Base-by-base conservation (phyloP, 2,113 vertebrate species). In the Psophia crepitans region DNA sequence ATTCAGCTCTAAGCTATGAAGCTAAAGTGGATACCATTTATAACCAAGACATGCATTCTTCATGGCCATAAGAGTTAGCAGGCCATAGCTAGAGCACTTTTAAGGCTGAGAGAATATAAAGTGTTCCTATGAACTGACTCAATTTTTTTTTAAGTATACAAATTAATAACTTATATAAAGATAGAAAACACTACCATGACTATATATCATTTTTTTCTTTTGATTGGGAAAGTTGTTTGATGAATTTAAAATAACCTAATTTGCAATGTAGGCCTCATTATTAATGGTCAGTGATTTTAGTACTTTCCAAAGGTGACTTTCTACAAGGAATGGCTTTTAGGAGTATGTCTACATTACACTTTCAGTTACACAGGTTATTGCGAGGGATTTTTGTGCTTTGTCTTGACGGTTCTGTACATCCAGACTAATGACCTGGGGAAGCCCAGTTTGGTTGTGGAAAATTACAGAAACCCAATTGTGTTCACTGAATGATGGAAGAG, bases 21-120 rank as follows among this genome's bases (percentile, higher is more conserved):
- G 92, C 89, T 95, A 96, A 97, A 97, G 96, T 96, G 90, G 95
- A 95, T 97, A 97, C 96, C 96, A 97, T 97, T 97, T 97, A 97
- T 97, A 97, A 97, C 89, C 66, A 96, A 95, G 96, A 93, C 92
- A 90, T 96, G 94, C 85, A 96, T 97, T 97, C 96, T 96, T 97
- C 96, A 96, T 97, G 94, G 94, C 95, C 96, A 96, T 96, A 96
- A 97, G 90, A 97, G 95, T 97, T 87, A 97, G 93, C 93, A 96
- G 80, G 95, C 97, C 96, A 96, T 96, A 93, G 93, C 93, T 96
- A 85, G 69, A 96, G 80, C 86, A 83, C 87, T 96, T 96, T 91
- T 94, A 96, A 97, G 90, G 87, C 96, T 93, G 83, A 91, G 80
- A 93, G 80, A 94, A 92, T 91, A 94, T 83, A 84, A 93, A 97